Evolutionary conservation across 2,797 vertebrate species (phyloP), one percentile per base, ranked within the genome.

Genomic region (Chiloscyllium punctatum): DNA sequence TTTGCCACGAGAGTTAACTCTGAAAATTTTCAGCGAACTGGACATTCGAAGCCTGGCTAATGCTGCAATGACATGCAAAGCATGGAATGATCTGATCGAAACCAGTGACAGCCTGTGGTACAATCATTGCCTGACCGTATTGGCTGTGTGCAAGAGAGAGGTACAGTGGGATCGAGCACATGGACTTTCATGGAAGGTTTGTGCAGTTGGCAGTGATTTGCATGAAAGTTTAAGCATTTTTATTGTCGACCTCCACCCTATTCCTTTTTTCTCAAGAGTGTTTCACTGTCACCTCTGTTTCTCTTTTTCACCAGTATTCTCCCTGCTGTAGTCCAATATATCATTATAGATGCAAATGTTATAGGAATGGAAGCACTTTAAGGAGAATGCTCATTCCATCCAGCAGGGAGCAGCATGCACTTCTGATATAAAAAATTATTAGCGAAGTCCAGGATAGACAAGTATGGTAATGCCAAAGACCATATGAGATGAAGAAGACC

Each of bases 131-230:
- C 96, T 98, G 96, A 97, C 96, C 37, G 90, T 97, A 95, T 96
- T 97, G 62, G 96, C 97, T 1, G 94, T 98, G 33, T 99, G 98
- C 96, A 97, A 95, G 95, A 97, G 97, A 95, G 98, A 99, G 96
- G 97, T 99, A 11, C 98, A 98, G 92, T 11, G 97, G 0, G 98
- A 99, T 96, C 96, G 98, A 3, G 96, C 97, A 1, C 96, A 96
- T 0, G 98, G 98, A 0, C 97, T 97, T 57, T 98, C 98, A 68
- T 99, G 98, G 98, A 99, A 98, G 98, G 98, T 98, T 96, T 96
- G 96, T 94, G 7, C 69, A 1, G 87, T 91, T 25, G 0, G 94
- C n/a, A 6, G 37, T n/a, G 1, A 23, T 91, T 91, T 90, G 30
- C 9, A 37, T 91, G 62, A 91, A 68, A 66, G n/a, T 16, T 91